phyloP scores from a whole-genome alignment of 1,140 invertebrate genomes.

The Pseudomyrmex gracilis region DNA sequence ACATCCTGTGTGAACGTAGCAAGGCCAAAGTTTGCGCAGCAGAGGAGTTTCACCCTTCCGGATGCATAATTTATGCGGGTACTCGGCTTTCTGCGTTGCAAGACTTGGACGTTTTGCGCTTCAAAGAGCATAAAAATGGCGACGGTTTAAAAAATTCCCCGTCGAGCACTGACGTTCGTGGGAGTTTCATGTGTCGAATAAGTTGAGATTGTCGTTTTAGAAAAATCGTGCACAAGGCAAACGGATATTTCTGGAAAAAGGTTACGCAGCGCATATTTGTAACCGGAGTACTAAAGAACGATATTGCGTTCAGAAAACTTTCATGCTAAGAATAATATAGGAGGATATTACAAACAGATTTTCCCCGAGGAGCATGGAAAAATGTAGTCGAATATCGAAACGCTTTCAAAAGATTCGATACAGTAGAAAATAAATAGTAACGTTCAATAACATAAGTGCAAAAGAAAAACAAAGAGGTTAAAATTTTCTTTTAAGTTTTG shows the following conservation, averaged over 20 bases:
- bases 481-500: neutral
- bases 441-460: neutral
- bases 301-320: neutral
- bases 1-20: slow-evolving; percentile 12
- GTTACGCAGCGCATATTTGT: slow-evolving; percentile 30
- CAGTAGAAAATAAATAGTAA: neutral
- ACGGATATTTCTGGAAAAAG: neutral
- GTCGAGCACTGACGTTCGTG: slow-evolving; percentile 6
- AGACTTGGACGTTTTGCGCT: slow-evolving; percentile 63
- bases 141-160: slow-evolving; percentile 47
- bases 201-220: slow-evolving; percentile 55
- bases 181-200: slow-evolving; percentile 30
- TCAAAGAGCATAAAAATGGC: slow-evolving; percentile 63
- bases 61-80: slow-evolving; percentile 63
- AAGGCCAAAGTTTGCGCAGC: slow-evolving; percentile 47
- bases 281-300: slow-evolving; percentile 11
- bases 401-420: slow-evolving; percentile 13
- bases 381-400: slow-evolving; percentile 13
- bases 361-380: neutral
- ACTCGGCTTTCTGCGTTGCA: slow-evolving; percentile 55
- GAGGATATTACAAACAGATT: slow-evolving; percentile 26
- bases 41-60: slow-evolving; percentile 47
- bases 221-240: slow-evolving; percentile 7
- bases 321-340: slow-evolving; percentile 25
- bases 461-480: neutral